A percentile compares a stretch with the other conserved stretches of the same genome.
phyloP scores from a whole-genome alignment of 2,797 vertebrate genomes.

The Myiotriccus ornatus region DNA sequence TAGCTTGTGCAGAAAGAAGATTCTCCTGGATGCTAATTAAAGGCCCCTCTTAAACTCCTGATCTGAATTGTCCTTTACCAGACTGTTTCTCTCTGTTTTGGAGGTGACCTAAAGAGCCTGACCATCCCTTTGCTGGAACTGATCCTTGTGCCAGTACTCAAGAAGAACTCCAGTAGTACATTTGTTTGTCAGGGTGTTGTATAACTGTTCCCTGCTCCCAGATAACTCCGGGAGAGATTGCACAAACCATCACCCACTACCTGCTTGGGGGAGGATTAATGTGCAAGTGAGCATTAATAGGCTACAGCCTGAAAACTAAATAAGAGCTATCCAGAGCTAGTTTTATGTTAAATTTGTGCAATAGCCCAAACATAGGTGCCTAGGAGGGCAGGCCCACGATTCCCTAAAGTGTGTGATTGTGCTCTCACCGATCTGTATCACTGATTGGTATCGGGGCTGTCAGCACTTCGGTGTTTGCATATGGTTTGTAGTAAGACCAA shows the following conservation, averaged over 20 bases:
- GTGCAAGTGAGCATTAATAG: neutral
- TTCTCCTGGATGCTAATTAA: conserved; percentile 16
- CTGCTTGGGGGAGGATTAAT: neutral
- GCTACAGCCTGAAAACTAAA: neutral
- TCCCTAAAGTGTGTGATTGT: neutral
- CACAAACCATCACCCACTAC: neutral
- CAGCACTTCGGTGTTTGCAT: conserved; percentile 17
- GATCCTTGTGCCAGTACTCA: neutral
- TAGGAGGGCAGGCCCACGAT: neutral
- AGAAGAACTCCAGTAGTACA: neutral
- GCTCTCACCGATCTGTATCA: neutral
- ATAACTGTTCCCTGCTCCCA: neutral
- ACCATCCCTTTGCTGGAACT: neutral
- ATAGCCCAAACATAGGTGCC: neutral
- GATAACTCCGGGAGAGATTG: neutral
- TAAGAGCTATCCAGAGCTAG: neutral
- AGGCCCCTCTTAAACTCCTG: neutral
- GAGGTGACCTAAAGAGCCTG: neutral
- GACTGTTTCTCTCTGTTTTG: neutral
- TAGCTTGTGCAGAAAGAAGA: neutral
- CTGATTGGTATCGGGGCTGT: conserved; percentile 1
- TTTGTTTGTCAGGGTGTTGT: neutral
- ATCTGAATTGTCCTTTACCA: neutral
- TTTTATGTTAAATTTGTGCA: neutral
- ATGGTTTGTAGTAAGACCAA: neutral